These are phyloP conservation scores for Caenorhabditis zanzibari DNA, from an alignment of 2,888 invertebrate genomes.

Conservation along the genomic window DNA sequence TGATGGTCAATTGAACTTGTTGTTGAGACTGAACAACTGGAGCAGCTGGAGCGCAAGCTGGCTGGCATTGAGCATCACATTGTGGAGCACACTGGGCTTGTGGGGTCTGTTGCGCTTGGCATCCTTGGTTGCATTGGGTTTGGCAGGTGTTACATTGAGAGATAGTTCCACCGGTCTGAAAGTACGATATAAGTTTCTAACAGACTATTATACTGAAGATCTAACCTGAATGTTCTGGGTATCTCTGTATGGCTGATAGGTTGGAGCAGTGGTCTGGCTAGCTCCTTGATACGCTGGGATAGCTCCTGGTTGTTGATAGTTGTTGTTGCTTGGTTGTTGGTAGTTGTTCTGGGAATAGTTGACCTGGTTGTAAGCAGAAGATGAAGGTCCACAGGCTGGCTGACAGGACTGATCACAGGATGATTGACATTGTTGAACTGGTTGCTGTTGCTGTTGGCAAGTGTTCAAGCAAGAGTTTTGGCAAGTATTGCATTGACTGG, in stretches of 20 bases:
- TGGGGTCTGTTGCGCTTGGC: slow-evolving; percentile 46
- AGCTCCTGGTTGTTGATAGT: slow-evolving; percentile 60
- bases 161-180: slow-evolving; percentile 52
- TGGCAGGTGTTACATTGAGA: slow-evolving; percentile 69
- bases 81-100: slow-evolving; percentile 63
- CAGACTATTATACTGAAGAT: background rate
- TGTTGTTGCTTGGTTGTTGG: slow-evolving; percentile 44
- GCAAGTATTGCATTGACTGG: slow-evolving; percentile 69
- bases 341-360: slow-evolving; percentile 43
- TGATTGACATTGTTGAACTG: slow-evolving; percentile 63
- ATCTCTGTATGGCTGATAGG: slow-evolving; percentile 64
- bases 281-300: slow-evolving; percentile 59
- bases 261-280: slow-evolving; percentile 38
- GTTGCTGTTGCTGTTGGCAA: slow-evolving; percentile 58
- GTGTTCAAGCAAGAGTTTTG: slow-evolving; percentile 66
- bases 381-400: slow-evolving; percentile 53
- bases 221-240: slow-evolving; percentile 19
- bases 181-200: background rate
- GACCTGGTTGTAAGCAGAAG: slow-evolving; percentile 40
- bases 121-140: slow-evolving; percentile 60
- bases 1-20: slow-evolving; percentile 65
- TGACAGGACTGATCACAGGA: slow-evolving; percentile 66
- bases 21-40: slow-evolving; percentile 31
- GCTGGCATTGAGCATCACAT: slow-evolving; percentile 65
- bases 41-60: slow-evolving; percentile 37